Conservation (phyloP, 2,888 invertebrate genomes). For the Phalangium opilio region DNA sequence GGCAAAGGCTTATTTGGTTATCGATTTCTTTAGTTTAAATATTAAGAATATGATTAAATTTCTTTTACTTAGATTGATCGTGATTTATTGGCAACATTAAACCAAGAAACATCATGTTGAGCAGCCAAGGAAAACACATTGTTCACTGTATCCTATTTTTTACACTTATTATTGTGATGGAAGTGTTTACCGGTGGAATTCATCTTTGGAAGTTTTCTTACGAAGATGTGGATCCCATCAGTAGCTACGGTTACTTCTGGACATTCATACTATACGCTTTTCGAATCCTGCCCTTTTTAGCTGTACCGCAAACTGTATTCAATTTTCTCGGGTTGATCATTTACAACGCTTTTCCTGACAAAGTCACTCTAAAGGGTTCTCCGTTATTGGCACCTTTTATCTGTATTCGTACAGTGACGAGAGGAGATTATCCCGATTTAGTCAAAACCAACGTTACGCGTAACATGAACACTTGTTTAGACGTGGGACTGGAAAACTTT, state of each 20-base stretch:
- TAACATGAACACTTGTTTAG: constrained; percentile 71
- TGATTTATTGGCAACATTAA: too few relatives aligned
- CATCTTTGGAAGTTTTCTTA: constrained; percentile 15
- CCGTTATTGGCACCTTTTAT: constrained; percentile 84
- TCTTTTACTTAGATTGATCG: too few relatives aligned
- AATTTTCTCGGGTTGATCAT: constrained; percentile 71
- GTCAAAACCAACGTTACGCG: constrained; percentile 70
- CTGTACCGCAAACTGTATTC: constrained; percentile 70
- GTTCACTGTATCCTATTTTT: constrained; percentile 19
- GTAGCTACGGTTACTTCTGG: constrained; percentile 58
- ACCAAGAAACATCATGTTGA: neutral
- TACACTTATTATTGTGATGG: constrained; percentile 15
- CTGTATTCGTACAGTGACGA: constrained; percentile 81
- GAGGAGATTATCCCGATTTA: constrained; percentile 82
- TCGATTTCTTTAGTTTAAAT: too few relatives aligned
- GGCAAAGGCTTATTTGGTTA: too few relatives aligned
- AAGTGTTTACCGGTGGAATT: constrained; percentile 16
- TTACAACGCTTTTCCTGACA: constrained; percentile 89
- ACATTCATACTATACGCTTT: constrained; percentile 58
- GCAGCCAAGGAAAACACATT: constrained; percentile 17
- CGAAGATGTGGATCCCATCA: constrained; percentile 49
- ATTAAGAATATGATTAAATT: too few relatives aligned
- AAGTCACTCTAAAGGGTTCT: constrained; percentile 71
- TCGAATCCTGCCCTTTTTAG: constrained; percentile 63
- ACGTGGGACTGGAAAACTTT: constrained; percentile 85